Percentiles rank a stretch among this genome's conserved stretches.
Conservation (phyloP, 2,888 invertebrate genomes). For the Hymenopus coronatus region DNA sequence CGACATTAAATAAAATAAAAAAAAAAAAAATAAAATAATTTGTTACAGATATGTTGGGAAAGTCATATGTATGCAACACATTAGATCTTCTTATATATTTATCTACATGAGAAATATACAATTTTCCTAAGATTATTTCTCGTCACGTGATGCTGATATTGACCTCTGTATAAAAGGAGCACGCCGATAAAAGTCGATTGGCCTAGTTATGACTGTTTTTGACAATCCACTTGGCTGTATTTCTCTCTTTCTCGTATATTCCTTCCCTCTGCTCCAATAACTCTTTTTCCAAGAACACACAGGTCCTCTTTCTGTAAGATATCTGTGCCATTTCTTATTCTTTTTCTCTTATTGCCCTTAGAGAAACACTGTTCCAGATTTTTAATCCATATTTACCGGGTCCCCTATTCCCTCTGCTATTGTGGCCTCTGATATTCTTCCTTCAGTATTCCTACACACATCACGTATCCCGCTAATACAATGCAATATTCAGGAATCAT, state of each 20-base stretch:
- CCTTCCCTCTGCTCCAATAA: neutral
- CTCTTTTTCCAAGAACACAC: neutral
- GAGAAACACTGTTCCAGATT: neutral
- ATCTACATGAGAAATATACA: too few relatives aligned
- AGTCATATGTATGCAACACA: too few relatives aligned
- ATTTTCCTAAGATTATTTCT: too few relatives aligned
- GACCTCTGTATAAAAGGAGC: neutral
- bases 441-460: neutral
- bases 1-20: too few relatives aligned
- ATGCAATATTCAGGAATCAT: neutral
- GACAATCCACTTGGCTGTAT: neutral
- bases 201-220: neutral
- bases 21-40: too few relatives aligned
- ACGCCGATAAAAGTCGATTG: neutral
- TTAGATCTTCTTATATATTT: too few relatives aligned
- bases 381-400: neutral
- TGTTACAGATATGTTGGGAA: too few relatives aligned
- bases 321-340: neutral
- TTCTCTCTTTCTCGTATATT: neutral
- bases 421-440: neutral
- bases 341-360: neutral
- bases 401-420: neutral
- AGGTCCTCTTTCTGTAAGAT: neutral
- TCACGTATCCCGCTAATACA: neutral
- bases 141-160: too few relatives aligned